Conservation (phyloP, 2,888 invertebrate genomes). For the Antheraea yamamai region DNA sequence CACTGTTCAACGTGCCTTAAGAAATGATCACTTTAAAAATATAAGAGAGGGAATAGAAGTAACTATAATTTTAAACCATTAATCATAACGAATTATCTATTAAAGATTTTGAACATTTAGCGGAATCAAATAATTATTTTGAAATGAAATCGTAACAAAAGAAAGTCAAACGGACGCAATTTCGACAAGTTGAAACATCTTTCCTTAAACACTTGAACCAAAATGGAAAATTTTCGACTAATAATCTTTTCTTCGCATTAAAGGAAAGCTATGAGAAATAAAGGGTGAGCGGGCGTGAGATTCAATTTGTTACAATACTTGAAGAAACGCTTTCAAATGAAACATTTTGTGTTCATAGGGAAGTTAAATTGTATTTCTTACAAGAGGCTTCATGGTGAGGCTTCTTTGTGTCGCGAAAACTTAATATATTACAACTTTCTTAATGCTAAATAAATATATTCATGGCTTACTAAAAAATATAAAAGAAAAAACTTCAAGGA, state of each 20-base stretch:
- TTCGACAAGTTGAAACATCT: slow-evolving; percentile 58
- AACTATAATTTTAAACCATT: no score
- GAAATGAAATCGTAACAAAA: slow-evolving; percentile 29
- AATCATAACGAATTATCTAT: background rate
- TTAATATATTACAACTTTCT: slow-evolving; percentile 47
- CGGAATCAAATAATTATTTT: slow-evolving; percentile 2
- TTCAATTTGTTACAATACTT: slow-evolving; percentile 76
- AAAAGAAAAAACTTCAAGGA: background rate
- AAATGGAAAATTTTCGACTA: slow-evolving; percentile 70
- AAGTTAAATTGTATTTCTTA: slow-evolving; percentile 78
- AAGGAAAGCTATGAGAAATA: slow-evolving; percentile 69
- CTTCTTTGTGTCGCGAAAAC: slow-evolving; percentile 59
- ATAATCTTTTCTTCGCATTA: slow-evolving; percentile 71
- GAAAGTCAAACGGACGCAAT: slow-evolving; percentile 36
- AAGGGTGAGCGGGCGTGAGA: slow-evolving; percentile 73
- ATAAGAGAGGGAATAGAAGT: no score
- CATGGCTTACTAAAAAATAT: background rate
- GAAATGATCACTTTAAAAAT: no score
- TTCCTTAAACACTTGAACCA: slow-evolving; percentile 47
- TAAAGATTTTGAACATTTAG: background rate
- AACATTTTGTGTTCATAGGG: slow-evolving; percentile 68
- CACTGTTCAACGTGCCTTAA: no score
- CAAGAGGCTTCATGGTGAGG: slow-evolving; percentile 52
- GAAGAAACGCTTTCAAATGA: slow-evolving; percentile 71
- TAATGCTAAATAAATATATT: slow-evolving; percentile 52